Base-by-base conservation (phyloP, 1,140 invertebrate species). In the Stenopsyche tienmushanensis region DNA sequence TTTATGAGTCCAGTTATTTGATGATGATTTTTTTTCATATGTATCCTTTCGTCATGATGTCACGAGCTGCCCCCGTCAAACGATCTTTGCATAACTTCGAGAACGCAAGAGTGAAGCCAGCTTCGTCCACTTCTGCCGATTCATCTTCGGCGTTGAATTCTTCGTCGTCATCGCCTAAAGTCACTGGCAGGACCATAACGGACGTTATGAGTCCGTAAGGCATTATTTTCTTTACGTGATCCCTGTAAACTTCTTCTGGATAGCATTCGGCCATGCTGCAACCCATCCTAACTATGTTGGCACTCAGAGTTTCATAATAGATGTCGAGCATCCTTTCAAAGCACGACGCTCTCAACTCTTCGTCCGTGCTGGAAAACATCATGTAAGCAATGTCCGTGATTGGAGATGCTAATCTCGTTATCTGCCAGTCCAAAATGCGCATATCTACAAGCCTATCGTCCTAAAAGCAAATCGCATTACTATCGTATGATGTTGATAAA, bases 311-410 rank as follows among this genome's bases (percentile, higher is more conserved):
- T n/a, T 74, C 67, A 62, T 85, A 80, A 73, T 87, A 87, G n/a
- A 81, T 71, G 34, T 83, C 64, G 0, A 87, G 41, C 10, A 85
- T 72, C 25, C 74, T 45, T 15, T 82, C 70, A 47, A 81, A 81
- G 66, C 84, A 72, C 15, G 77, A 65, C 15, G 72, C 62, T 5
- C 83, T 73, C 21, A 85, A 75, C 5, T 76, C 64, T 53, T 77
- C 72, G 20, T 82, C 78, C 0, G 84, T 82, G 54, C 80, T 81
- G 67, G 80, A 78, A 63, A 83, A 86, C 2, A 87, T 72, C 62
- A 82, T 84, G 66, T 86, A 85, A 0, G 80, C 78, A 45, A 87
- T 65, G 64, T 87, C 85, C 1, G 79, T 79, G 1, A 83, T 78
- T 2, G 85, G 85, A 1, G 84, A 85, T 1, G 80, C 80, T 54